Conservation (phyloP, 2,888 invertebrate species). For the Cremastinae sp. region DNA sequence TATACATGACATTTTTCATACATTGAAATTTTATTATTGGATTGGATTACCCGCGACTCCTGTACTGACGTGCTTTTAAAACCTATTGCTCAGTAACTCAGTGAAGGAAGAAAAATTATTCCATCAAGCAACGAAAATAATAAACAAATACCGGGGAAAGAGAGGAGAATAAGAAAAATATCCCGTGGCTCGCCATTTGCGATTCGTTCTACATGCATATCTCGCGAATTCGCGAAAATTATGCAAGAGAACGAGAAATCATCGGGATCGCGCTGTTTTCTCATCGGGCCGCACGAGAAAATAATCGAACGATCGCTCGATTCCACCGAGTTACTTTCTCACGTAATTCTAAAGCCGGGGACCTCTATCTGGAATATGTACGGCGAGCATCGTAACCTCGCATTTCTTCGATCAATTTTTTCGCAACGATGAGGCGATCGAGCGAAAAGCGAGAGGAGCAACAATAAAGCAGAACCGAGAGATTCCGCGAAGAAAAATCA, state of each 20-base stretch:
- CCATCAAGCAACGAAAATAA: conserved; percentile 5
- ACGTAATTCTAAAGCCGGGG: conserved; percentile 42
- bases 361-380: conserved; percentile 30
- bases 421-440: conserved; percentile 33
- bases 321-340: conserved; percentile 59
- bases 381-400: conserved; percentile 25
- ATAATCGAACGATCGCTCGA: conserved; percentile 55
- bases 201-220: conserved; percentile 33
- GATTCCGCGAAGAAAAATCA: background rate
- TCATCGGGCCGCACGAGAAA: conserved; percentile 26
- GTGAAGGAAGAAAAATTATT: too few species aligned
- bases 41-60: too few species aligned
- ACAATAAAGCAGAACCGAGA: too few species aligned
- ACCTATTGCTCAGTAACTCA: too few species aligned
- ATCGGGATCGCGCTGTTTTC: conserved; percentile 37
- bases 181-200: conserved; percentile 32
- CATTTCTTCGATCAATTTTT: conserved; percentile 20
- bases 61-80: too few species aligned
- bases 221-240: conserved; percentile 43
- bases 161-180: background rate
- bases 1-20: too few species aligned
- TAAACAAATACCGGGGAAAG: conserved; percentile 3
- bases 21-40: too few species aligned
- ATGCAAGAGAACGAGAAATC: conserved; percentile 43
- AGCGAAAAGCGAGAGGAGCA: too few species aligned